Evolutionary conservation across 2,113 vertebrate genomes (phyloP).

Genomic region (Thalassarche chlororhynchos): DNA sequence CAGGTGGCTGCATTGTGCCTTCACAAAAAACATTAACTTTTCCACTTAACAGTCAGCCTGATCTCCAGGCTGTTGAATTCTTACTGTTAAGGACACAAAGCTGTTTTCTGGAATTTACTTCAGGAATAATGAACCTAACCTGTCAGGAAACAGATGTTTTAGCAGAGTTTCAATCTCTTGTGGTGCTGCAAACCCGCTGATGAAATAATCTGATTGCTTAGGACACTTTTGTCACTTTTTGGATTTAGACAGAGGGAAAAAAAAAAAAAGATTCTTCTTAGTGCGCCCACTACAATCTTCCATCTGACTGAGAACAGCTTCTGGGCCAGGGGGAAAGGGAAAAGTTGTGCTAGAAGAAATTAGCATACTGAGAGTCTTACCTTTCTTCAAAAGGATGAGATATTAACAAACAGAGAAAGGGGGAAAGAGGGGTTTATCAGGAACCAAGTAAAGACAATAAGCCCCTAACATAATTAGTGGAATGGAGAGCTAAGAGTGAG

Average conservation of each 20-base stretch:
- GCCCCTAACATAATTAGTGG: neutral
- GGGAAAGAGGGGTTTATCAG: neutral
- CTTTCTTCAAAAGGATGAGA: neutral
- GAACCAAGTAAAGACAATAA: neutral
- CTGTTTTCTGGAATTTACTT: neutral
- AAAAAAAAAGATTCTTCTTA: neutral
- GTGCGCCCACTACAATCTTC: neutral
- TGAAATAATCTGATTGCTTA: neutral
- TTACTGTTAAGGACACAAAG: neutral
- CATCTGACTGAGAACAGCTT: neutral
- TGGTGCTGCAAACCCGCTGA: neutral
- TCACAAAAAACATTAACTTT: neutral
- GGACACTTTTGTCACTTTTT: neutral
- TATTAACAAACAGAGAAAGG: neutral
- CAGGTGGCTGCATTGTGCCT: conserved; percentile 2
- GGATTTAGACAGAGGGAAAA: neutral
- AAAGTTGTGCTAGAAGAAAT: neutral
- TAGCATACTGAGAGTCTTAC: neutral
- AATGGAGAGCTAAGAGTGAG: neutral
- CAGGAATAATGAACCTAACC: neutral
- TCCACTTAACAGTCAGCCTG: neutral
- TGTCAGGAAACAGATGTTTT: conserved; percentile 12
- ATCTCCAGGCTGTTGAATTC: neutral
- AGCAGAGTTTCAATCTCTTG: neutral
- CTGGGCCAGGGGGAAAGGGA: neutral